phyloP scores from a whole-genome alignment of 2,888 invertebrate species.

The Acrobasis suavella region DNA sequence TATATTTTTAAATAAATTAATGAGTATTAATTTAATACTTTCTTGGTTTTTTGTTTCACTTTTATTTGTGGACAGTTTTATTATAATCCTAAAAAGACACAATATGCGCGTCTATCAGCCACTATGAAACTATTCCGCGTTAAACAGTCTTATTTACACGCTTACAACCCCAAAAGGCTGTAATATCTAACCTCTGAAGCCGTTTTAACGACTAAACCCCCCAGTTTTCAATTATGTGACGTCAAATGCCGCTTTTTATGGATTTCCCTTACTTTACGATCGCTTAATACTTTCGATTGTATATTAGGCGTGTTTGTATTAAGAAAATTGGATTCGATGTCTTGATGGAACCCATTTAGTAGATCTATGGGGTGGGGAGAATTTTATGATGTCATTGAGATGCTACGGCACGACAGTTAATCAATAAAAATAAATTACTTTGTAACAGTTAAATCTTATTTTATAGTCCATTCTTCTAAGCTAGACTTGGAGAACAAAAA shows the following conservation, averaged over 20 bases:
- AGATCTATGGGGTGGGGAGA: constrained; percentile 7
- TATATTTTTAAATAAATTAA: no score
- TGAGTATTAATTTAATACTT: no score
- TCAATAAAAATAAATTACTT: not conserved
- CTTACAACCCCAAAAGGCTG: constrained; percentile 13
- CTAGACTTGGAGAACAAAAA: not conserved
- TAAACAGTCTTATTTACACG: constrained; percentile 10
- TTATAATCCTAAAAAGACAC: not conserved
- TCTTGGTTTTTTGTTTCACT: no score
- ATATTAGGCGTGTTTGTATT: constrained; percentile 21
- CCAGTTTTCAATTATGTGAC: constrained; percentile 29
- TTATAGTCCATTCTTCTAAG: no score
- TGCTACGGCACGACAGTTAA: not conserved
- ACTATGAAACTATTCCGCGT: constrained; percentile 15
- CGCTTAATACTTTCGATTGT: constrained; percentile 25
- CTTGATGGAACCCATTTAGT: constrained; percentile 13
- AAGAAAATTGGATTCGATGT: constrained; percentile 20
- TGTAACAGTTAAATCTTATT: not conserved
- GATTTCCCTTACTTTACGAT: constrained; percentile 22
- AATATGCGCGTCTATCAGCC: not conserved
- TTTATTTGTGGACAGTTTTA: no score
- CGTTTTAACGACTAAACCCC: constrained; percentile 17
- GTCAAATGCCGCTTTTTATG: constrained; percentile 25
- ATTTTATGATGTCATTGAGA: constrained; percentile 3
- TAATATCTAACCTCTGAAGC: constrained; percentile 12